phyloP scores from a whole-genome alignment of 2,113 vertebrate genomes.

The Scopus umbretta region DNA sequence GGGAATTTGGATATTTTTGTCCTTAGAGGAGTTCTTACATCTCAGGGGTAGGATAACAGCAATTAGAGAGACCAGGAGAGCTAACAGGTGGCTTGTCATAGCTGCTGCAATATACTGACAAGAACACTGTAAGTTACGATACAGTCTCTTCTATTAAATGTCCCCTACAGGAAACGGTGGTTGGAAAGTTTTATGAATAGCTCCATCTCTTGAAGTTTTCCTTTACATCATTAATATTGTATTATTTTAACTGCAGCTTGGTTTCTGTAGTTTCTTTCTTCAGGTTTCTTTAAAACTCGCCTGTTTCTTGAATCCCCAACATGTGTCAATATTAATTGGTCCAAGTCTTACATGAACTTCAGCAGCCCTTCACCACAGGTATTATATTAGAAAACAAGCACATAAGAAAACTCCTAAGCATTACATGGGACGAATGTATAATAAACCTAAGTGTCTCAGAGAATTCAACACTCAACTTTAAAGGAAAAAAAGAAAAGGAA shows the following conservation, averaged over 20 bases:
- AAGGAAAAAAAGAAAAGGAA: background rate
- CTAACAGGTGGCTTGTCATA: background rate
- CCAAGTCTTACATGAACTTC: background rate
- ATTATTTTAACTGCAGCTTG: background rate
- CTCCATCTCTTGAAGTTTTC: background rate
- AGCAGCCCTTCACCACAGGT: background rate
- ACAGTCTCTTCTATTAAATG: background rate
- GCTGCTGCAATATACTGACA: background rate
- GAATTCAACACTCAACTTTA: accelerated
- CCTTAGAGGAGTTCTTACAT: background rate
- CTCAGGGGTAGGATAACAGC: background rate
- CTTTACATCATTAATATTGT: background rate
- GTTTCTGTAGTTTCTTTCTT: background rate
- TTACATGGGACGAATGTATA: background rate
- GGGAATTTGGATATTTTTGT: background rate
- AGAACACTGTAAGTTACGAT: background rate
- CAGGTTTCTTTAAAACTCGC: background rate
- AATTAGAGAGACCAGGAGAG: background rate
- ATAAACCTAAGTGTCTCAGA: background rate
- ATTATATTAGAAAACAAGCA: background rate
- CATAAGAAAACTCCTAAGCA: background rate
- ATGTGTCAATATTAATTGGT: background rate
- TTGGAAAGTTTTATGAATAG: background rate
- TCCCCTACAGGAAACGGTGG: background rate
- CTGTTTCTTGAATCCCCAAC: background rate